Base-by-base conservation (phyloP, 2,797 vertebrate species). In the Sphenodon punctatus region DNA sequence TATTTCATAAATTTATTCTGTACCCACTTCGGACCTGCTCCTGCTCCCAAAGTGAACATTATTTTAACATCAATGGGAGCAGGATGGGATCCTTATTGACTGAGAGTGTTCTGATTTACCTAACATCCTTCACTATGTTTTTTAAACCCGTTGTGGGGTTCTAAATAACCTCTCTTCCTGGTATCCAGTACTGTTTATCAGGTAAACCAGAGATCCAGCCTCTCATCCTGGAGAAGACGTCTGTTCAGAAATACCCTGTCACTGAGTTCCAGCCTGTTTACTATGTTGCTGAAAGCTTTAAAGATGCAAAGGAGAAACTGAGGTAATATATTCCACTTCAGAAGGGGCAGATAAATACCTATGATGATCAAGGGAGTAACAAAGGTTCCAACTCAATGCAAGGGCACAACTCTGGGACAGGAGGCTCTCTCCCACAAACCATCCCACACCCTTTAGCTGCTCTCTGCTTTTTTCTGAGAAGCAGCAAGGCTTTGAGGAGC, bases 221-320 rank as follows among this genome's bases (percentile, higher is more conserved):
- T 8, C 98, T 99, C 45, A 97, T 97, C n/a, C 96, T 98, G 5
- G 97, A 97, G 88, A 99, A 97, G 93, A 99, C 97, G 15, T 89
- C 95, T 43, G 38, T 96, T 25, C 98, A 98, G 93, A 97, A 97
- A 19, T 99, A 99, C 77, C 95, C 94, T 0, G 97, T 99, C 88
- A 99, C 98, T 5, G 97, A 99, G 93, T 99, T 97, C 94, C 99
- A 99, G 94, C 98, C 98, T 0, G 3, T 97, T 56, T 99, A 99
- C 91, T 99, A 97, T 6, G 95, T 99, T 36, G 97, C 99, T 2
- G 98, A 99, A 84, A 99, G 97, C 91, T 99, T 99, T 79, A 97
- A 97, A 64, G 97, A 98, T 9, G 97, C 96, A 89, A 99, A 99
- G 89, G 97, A 99, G 79, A 98, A 97, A 97, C 96, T 99, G 84